Conservation (phyloP, 2,797 vertebrate species). For the Crocidura indochinensis region DNA sequence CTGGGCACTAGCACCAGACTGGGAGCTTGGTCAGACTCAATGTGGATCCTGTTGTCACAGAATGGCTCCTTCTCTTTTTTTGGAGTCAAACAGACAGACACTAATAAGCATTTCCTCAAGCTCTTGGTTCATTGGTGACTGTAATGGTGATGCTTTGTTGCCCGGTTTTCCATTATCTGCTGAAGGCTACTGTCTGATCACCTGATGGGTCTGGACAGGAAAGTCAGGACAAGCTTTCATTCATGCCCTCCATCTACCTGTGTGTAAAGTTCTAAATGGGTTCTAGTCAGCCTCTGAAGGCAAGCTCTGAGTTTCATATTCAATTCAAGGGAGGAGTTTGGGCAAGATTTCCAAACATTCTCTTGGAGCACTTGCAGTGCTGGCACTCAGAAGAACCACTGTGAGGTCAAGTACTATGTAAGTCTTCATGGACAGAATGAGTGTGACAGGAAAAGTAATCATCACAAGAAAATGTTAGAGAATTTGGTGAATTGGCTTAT, state of each 20-base stretch:
- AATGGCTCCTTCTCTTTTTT: not conserved
- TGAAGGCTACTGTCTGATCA: not conserved
- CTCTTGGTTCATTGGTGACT: not conserved
- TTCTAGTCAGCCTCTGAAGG: not conserved
- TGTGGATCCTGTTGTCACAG: not conserved
- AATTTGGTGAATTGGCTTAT: not conserved
- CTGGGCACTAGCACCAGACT: too few relatives aligned
- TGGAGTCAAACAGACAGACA: not conserved
- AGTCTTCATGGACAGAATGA: too few relatives aligned
- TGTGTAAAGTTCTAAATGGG: constrained; percentile 13
- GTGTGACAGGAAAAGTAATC: not conserved
- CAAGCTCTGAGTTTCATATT: not conserved
- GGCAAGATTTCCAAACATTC: not conserved
- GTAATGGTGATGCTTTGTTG: not conserved
- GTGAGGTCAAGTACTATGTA: not conserved
- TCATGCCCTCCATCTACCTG: not conserved
- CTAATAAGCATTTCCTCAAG: not conserved
- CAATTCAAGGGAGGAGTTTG: not conserved
- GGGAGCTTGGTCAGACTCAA: not conserved
- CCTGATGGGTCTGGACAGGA: not conserved
- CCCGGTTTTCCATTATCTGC: not conserved
- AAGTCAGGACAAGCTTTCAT: not conserved
- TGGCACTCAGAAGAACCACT: constrained; percentile 7
- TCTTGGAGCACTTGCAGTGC: not conserved
- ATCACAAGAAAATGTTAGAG: not conserved